phyloP scores from a whole-genome alignment of 2,113 vertebrate species.

The Rhodinocichla rosea region DNA sequence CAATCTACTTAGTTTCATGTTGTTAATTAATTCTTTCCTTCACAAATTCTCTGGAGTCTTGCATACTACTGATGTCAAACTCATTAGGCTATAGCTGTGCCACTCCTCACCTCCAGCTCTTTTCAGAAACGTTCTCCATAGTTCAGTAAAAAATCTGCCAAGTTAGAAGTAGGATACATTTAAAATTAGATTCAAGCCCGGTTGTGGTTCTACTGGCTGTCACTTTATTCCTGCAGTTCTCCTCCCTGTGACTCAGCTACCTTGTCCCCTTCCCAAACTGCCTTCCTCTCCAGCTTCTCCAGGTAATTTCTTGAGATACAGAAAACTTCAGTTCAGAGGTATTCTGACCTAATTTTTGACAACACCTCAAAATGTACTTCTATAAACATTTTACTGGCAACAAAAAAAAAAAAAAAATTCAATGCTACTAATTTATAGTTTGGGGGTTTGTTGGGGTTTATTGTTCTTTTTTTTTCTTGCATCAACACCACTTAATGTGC shows the following conservation, averaged over 20 bases:
- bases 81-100: neutral
- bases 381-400: neutral
- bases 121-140: neutral
- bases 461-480: neutral
- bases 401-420: neutral
- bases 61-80: neutral
- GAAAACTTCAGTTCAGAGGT: neutral
- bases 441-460: neutral
- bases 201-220: neutral
- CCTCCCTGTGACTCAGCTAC: neutral
- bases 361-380: neutral
- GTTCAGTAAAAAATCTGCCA: neutral
- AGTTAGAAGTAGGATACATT: neutral
- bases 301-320: neutral
- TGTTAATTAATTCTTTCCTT: constrained; percentile 43
- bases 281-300: neutral
- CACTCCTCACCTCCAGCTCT: neutral
- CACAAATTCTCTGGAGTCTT: neutral
- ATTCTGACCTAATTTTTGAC: neutral
- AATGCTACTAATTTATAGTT: neutral
- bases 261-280: neutral
- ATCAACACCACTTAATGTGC: neutral
- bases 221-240: neutral
- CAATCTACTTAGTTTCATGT: neutral
- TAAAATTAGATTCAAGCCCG: neutral